Conservation (phyloP, 2,888 invertebrate genomes). For the Fragum sueziense region DNA sequence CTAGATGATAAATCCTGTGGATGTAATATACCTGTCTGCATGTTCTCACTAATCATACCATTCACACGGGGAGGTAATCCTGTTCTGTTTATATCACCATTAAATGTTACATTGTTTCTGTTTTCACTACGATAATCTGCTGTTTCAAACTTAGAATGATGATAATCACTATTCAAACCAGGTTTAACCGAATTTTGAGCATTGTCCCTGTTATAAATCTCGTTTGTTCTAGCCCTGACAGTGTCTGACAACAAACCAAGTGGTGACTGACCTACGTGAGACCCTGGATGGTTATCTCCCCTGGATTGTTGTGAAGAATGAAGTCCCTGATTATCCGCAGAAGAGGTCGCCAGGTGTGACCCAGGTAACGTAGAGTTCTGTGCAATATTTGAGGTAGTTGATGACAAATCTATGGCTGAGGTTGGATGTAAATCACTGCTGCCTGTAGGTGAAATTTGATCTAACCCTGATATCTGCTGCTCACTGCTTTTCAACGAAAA, state of each 20-base stretch:
- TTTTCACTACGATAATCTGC: too few relatives aligned
- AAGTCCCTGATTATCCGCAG: not conserved
- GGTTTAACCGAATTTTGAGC: not conserved
- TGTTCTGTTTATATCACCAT: too few relatives aligned
- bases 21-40: too few relatives aligned
- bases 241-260: not conserved
- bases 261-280: not conserved
- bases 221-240: not conserved
- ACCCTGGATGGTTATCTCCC: not conserved
- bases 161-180: not conserved
- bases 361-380: not conserved
- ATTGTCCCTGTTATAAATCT: not conserved
- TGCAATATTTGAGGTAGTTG: constrained; percentile 1
- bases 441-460: not conserved
- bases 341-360: not conserved
- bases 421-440: not conserved
- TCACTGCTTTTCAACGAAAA: too few relatives aligned
- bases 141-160: too few relatives aligned
- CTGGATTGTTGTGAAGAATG: not conserved
- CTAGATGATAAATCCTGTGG: not conserved
- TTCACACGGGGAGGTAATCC: too few relatives aligned
- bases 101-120: too few relatives aligned
- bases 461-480: not conserved
- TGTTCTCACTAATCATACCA: too few relatives aligned
- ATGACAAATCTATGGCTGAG: constrained; percentile 17